Evolutionary conservation across 1,140 invertebrate genomes (phyloP).

Genomic region (Neodiprion pinetum): DNA sequence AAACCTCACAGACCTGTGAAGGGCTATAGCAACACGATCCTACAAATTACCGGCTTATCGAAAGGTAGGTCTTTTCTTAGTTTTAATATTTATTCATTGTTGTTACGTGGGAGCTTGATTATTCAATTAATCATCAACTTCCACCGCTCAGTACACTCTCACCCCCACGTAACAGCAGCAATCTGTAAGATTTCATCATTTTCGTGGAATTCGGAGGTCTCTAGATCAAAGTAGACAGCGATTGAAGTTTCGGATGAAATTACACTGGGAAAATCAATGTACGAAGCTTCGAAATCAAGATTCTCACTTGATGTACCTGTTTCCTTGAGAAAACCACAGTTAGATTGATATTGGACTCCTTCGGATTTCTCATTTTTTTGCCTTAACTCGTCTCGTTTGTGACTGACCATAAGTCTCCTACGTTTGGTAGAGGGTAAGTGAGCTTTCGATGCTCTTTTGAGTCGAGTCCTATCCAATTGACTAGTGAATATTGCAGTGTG

Average conservation of each 20-base stretch:
- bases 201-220: conserved; percentile 27
- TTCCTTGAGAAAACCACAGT: conserved; percentile 16
- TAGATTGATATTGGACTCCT: conserved; percentile 23
- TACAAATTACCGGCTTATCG: too few relatives aligned
- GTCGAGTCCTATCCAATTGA: conserved; percentile 10
- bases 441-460: conserved; percentile 18
- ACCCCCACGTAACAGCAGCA: neutral
- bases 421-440: conserved; percentile 19
- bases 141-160: too few relatives aligned
- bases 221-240: conserved; percentile 31
- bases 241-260: conserved; percentile 10
- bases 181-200: conserved; percentile 32
- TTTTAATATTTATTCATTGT: too few relatives aligned
- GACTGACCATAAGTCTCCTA: conserved; percentile 16
- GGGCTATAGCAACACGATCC: too few relatives aligned
- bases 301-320: neutral
- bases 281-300: neutral
- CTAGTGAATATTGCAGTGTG: conserved; percentile 11
- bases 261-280: conserved; percentile 1
- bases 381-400: conserved; percentile 15
- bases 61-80: too few relatives aligned
- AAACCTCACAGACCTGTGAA: too few relatives aligned
- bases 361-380: conserved; percentile 17
- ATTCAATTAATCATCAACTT: too few relatives aligned
- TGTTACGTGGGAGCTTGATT: too few relatives aligned